Evolutionary conservation across 2,113 vertebrate genomes (phyloP).

Genomic region (Clarias macrocephalus): DNA sequence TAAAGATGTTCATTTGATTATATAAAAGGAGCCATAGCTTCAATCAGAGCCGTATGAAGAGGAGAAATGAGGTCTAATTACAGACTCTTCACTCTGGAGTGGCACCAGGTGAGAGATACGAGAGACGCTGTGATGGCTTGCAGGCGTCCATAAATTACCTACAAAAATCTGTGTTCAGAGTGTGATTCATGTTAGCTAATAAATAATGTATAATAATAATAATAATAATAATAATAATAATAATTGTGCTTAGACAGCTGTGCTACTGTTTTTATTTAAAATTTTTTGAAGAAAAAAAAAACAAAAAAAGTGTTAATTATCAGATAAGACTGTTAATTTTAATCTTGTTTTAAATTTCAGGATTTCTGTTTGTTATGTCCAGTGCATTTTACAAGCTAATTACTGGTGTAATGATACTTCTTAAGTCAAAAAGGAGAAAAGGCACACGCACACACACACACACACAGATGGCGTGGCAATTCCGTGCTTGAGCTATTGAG

Average conservation of each 20-base stretch:
- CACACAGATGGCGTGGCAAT: conserved; percentile 24
- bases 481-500: conserved; percentile 47
- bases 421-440: background rate
- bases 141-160: background rate
- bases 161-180: background rate
- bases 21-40: conserved; percentile 5
- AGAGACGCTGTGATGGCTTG: background rate
- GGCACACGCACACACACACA: background rate
- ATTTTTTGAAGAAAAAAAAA: background rate
- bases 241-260: background rate
- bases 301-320: background rate
- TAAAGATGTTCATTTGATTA: conserved; percentile 37
- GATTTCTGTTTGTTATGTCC: background rate
- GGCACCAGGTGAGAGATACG: conserved; percentile 9
- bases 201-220: background rate
- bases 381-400: background rate
- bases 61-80: conserved; percentile 27
- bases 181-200: too few relatives aligned
- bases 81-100: background rate
- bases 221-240: background rate
- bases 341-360: background rate
- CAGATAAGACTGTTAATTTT: too few relatives aligned
- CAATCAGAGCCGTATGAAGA: background rate
- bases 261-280: background rate
- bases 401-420: background rate